Evolutionary conservation across 92 coral and sea anemone genomes (phyloP), one percentile per base, ranked within the genome.

Genomic region (Porites lobata): DNA sequence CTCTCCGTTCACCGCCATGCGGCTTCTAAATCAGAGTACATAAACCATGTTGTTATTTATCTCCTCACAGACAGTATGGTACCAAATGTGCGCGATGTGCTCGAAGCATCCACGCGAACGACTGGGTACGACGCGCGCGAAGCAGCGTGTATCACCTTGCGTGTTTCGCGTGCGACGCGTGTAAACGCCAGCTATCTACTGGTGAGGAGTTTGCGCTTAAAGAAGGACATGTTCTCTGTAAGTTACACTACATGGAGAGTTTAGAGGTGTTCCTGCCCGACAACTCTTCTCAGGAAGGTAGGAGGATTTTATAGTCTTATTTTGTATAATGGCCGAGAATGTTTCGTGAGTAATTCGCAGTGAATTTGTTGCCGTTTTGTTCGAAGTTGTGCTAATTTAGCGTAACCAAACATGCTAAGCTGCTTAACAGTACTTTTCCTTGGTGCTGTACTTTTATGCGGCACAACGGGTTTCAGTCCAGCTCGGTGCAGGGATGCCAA

Each of bases 141-240:
- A 97, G 92, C 72, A 94, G 98, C 78, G 99, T 97, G 10, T 97
- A 97, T 75, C 99, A 97, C 51, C 89, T 97, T 57, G 99, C 99
- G 75, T 97, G 99, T 88, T 97, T 97, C 92, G 96, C 99, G 38
- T 97, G 99, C 66, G 99, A 96, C 80, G 91, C 91, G 78, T 97
- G 99, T 64, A 87, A 93, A 72, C 92, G 99, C 47, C 99, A 97
- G 78, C 93, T 97, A 72, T 95, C 99, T 54, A 97, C 99, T 6
- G 99, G 99, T 11, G 99, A 97, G 72, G 99, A 97, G 79, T 97
- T 97, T 79, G 99, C 99, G 62, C 94, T 97, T 6, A 92, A 97
- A 72, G 98, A 97, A 50, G 96, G 92, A 61, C 92, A 93, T 78
- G 99, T 97, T 24, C 93, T 93, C 65, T 97, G 99, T 80, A 97